Percentiles rank a stretch among this genome's conserved stretches.
phyloP scores from a whole-genome alignment of 2,797 vertebrate species.

The Siniperca obscura region DNA sequence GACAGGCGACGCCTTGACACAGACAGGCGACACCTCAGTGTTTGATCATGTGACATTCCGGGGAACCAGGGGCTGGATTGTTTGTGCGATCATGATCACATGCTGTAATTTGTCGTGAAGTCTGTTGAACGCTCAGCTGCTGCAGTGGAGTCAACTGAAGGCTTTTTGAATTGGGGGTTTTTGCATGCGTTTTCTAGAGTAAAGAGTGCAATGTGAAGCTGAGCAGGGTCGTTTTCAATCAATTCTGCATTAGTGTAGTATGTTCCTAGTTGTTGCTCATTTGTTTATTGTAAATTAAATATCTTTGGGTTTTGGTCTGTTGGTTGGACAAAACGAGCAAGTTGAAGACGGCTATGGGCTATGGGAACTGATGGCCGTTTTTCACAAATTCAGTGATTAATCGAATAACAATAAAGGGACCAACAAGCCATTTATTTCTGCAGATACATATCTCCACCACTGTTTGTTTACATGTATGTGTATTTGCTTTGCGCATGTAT shows the following conservation, averaged over 20 bases:
- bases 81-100: slow-evolving; percentile 54
- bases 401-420: background rate
- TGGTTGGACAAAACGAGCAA: too few species aligned
- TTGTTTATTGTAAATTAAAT: too few species aligned
- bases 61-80: slow-evolving; percentile 35
- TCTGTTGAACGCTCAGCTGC: slow-evolving; percentile 47
- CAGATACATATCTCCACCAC: background rate
- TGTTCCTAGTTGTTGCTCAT: background rate
- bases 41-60: slow-evolving; percentile 65
- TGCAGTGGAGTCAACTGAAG: slow-evolving; percentile 25
- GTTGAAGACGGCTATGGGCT: too few species aligned
- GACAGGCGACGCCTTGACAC: slow-evolving; percentile 60
- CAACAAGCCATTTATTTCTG: slow-evolving; percentile 2
- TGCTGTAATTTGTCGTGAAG: slow-evolving; percentile 64
- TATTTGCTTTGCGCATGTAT: background rate
- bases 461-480: background rate
- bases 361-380: too few species aligned
- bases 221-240: background rate
- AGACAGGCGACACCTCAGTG: slow-evolving; percentile 60
- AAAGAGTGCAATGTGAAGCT: slow-evolving; percentile 1
- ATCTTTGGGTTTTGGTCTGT: too few species aligned
- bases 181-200: background rate
- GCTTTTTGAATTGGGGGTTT: slow-evolving; percentile 4
- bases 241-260: background rate
- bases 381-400: background rate